phyloP scores from a whole-genome alignment of 2,113 vertebrate genomes.

The Nycticebus coucang region DNA sequence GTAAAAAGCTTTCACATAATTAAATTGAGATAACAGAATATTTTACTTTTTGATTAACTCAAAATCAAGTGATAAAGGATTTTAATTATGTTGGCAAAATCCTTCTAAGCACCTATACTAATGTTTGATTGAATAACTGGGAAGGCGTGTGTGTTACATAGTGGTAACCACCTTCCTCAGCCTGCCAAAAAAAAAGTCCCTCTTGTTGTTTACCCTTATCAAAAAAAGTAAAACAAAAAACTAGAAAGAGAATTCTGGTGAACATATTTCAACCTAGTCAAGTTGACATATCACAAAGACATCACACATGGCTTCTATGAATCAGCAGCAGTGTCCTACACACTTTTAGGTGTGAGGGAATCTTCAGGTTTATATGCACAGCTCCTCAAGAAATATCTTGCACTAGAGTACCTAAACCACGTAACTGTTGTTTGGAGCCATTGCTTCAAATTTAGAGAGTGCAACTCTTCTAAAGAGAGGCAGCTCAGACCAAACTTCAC shows the following conservation, averaged over 20 bases:
- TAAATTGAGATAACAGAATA: neutral
- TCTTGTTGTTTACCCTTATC: neutral
- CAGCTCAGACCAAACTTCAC: neutral
- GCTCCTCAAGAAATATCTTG: neutral
- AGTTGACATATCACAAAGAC: neutral
- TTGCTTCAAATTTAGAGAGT: neutral
- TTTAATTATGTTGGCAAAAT: neutral
- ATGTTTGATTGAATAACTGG: neutral
- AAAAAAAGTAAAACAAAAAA: neutral
- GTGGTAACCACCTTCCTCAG: neutral
- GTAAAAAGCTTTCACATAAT: neutral
- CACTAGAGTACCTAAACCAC: neutral
- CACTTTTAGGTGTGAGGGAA: neutral
- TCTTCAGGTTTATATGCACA: neutral
- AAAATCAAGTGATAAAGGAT: neutral
- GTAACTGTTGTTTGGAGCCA: neutral
- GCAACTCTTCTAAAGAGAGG: neutral
- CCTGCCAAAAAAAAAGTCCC: neutral
- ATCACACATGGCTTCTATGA: neutral
- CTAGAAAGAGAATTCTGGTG: neutral
- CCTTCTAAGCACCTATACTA: neutral
- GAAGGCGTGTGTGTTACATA: fast-evolving
- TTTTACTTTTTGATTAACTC: neutral
- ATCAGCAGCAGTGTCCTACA: neutral
- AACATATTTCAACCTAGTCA: neutral